phyloP scores from a whole-genome alignment of 92 coral and sea anemone genomes.

The Phenganax marumi region DNA sequence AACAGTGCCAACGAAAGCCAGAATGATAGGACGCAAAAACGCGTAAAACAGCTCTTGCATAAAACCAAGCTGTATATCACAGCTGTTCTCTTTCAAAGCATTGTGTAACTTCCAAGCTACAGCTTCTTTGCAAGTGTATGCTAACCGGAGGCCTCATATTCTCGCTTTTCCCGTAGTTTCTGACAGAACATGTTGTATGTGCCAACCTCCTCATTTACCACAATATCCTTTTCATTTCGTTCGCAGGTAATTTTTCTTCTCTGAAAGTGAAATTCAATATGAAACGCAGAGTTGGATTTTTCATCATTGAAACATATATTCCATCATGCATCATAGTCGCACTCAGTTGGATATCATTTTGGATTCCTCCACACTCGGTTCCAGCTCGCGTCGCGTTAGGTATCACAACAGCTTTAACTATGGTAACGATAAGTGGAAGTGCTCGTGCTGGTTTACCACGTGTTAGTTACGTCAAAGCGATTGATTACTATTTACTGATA shows the following conservation, averaged over 20 bases:
- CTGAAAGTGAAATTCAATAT: constrained; percentile 82
- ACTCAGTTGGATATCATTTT: constrained; percentile 94
- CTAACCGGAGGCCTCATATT: no score
- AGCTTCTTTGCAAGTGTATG: no score
- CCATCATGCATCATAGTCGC: constrained; percentile 94
- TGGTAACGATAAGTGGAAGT: constrained; percentile 95
- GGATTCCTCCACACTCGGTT: constrained; percentile 95
- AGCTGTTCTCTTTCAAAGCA: no score
- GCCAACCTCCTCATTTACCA: no score
- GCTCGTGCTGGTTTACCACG: constrained; percentile 98
- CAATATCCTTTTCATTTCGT: neutral
- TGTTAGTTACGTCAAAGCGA: constrained; percentile 93
- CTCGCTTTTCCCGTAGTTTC: no score
- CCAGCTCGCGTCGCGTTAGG: constrained; percentile 99
- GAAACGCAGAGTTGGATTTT: constrained; percentile 99
- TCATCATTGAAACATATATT: constrained; percentile 94
- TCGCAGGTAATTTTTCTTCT: constrained; percentile 87
- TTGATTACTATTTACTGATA: constrained; percentile 93
- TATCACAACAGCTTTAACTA: constrained; percentile 90
- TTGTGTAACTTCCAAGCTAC: no score
- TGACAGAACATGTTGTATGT: no score
- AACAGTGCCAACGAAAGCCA: no score
- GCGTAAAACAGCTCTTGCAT: no score
- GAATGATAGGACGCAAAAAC: no score
- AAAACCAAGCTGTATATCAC: no score